Evolutionary conservation across 2,113 vertebrate genomes (phyloP), one percentile per base, ranked within the genome.

Genomic region (Lepisosteus oculatus): DNA sequence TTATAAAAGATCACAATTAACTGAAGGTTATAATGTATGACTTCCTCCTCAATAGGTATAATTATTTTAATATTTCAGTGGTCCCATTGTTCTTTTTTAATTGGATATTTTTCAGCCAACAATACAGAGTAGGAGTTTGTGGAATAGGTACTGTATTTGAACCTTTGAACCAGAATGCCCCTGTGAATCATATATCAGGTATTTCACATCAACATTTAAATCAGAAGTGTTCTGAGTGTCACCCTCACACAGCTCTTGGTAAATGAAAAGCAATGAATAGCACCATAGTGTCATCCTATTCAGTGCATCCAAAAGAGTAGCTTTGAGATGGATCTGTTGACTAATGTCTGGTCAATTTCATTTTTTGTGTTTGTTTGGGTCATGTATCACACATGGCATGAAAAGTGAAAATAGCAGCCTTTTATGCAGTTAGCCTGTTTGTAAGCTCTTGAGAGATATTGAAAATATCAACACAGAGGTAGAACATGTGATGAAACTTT

Each of bases 201-300:
- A 41, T 80, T 14, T 17, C n/a, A 65, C 17, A 69, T 77, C 54
- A 15, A 79, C 65, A 66, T 82, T 81, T 79, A 43, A 76, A 68
- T 71, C 73, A 74, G 69, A 72, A 61, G 57, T 80, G 76, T 61
- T 70, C 62, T 76, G 73, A 71, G 66, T 72, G 72, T 74, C 71
- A 76, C 71, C 68, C 11, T n/a, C 70, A 43, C 43, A 56, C 43
- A 65, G 14, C 63, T 76, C 59, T 73, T 13, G 1, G 70, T 81
- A 73, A 77, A 77, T 75, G 70, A 80, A 70, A 70, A 76, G 8
- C 41, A 78, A 83, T 73, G 82, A 79, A 77, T 81, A 73, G 72
- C 67, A 55, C 65, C 43, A 45, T 62, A 72, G 12, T 43, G 42
- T 81, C 74, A 75, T 76, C 59, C 72, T 76, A 44, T 62, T 66